Conservation (phyloP, 2,113 vertebrate genomes). For the Pygoscelis adeliae region DNA sequence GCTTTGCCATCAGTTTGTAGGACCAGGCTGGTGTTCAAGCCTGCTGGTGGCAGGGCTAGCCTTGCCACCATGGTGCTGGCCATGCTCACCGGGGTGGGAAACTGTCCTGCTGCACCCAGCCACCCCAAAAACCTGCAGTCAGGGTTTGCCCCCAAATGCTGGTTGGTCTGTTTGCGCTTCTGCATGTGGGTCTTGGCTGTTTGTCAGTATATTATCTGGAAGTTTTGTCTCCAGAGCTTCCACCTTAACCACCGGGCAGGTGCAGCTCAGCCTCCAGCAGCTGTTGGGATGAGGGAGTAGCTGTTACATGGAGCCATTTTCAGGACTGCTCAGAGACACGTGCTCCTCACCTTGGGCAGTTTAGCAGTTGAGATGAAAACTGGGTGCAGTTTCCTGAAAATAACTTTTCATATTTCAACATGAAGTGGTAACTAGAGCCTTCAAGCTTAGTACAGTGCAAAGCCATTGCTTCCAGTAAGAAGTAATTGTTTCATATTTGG, state of each 20-base stretch:
- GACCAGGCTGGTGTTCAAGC: neutral
- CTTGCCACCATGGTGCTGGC: neutral
- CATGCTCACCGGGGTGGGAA: neutral
- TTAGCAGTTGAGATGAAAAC: conserved; percentile 27
- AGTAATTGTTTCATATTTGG: conserved; percentile 3
- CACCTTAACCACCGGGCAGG: neutral
- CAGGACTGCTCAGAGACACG: neutral
- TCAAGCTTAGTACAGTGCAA: neutral
- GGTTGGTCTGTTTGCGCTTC: neutral
- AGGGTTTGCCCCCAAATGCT: neutral
- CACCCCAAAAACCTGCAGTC: neutral
- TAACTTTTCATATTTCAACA: neutral
- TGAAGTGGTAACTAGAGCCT: neutral
- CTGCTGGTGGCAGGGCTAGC: neutral
- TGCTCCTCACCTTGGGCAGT: neutral
- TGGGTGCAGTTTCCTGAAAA: conserved; percentile 55
- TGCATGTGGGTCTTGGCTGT: rapidly evolving
- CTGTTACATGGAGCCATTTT: neutral
- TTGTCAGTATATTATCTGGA: rapidly evolving
- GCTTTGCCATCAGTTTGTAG: neutral
- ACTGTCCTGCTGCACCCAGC: neutral
- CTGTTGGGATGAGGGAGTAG: neutral
- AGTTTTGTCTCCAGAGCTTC: neutral
- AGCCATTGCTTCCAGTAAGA: conserved; percentile 29
- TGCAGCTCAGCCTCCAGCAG: neutral